These are phyloP conservation scores for Sebastes taczanowskii DNA, from an alignment of 2,797 vertebrate genomes.

Conservation along the genomic window DNA sequence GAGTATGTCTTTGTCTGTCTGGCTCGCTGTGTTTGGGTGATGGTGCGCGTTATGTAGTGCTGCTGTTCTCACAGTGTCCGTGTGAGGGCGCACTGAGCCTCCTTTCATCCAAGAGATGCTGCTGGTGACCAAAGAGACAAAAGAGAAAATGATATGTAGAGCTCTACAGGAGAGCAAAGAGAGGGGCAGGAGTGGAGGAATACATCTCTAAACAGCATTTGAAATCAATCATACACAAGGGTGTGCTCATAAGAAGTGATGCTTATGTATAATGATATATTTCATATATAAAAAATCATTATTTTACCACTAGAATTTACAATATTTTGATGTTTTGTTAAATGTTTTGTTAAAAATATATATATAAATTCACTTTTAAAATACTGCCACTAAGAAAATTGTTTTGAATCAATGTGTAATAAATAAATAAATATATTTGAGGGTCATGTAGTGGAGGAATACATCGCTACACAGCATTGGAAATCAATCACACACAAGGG, in stretches of 20 bases:
- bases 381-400: too few species aligned
- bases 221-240: background rate
- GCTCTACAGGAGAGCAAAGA: slow-evolving; percentile 24
- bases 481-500: background rate
- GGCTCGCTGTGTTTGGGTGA: slow-evolving; percentile 1
- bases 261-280: background rate
- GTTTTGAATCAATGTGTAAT: too few species aligned
- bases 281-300: background rate
- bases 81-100: slow-evolving; percentile 73
- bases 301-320: background rate
- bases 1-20: slow-evolving; percentile 43
- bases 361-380: too few species aligned
- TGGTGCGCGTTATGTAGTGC: background rate
- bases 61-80: slow-evolving; percentile 56
- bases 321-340: background rate
- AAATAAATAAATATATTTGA: too few species aligned
- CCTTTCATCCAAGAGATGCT: slow-evolving; percentile 51
- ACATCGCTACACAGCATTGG: background rate
- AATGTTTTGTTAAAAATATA: rapidly evolving
- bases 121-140: slow-evolving; percentile 76
- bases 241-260: background rate
- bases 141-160: slow-evolving; percentile 61
- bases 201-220: background rate
- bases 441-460: background rate
- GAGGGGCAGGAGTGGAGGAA: background rate